Conservation (phyloP, 2,113 vertebrate genomes). For the Anoura caudifer region DNA sequence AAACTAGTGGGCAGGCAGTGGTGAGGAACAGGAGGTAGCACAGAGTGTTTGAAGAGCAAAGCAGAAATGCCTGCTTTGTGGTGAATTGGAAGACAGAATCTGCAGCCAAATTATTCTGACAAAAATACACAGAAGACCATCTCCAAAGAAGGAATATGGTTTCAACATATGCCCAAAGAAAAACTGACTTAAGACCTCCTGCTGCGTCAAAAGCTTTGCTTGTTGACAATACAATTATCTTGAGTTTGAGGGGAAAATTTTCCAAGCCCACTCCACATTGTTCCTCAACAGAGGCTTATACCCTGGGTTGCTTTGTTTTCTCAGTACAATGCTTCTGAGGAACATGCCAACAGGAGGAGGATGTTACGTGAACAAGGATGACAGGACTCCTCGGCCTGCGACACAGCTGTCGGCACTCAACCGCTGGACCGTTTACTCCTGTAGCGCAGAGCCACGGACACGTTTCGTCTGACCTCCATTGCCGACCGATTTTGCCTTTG, state of each 20-base stretch:
- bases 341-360: neutral
- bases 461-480: neutral
- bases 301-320: neutral
- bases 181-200: neutral
- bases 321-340: neutral
- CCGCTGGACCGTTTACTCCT: neutral
- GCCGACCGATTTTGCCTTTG: neutral
- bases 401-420: neutral
- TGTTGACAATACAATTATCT: conserved; percentile 46
- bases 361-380: fast-evolving
- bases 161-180: conserved; percentile 21
- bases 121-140: neutral
- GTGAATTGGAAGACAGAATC: neutral
- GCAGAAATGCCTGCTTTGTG: neutral
- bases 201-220: conserved; percentile 20
- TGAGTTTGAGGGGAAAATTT: neutral
- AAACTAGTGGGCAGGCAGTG: neutral
- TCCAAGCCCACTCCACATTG: conserved; percentile 34
- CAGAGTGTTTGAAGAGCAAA: neutral
- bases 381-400: neutral
- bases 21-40: neutral
- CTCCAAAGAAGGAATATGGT: neutral
- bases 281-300: neutral
- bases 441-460: neutral
- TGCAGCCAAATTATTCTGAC: neutral